phyloP scores from a whole-genome alignment of 2,888 invertebrate genomes.

The Drosophila greeni region DNA sequence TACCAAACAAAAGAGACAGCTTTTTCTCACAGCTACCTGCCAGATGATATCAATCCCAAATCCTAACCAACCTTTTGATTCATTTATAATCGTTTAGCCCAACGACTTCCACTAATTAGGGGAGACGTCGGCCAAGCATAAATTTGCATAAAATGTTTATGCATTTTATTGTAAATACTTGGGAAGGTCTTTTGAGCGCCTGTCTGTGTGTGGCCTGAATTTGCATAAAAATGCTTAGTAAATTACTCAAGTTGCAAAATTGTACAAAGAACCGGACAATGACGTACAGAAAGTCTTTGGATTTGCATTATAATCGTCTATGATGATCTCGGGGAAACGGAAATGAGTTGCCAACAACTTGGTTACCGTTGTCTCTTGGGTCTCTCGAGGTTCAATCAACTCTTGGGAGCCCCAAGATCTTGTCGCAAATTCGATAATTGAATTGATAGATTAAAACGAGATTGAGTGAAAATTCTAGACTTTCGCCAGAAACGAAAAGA shows the following conservation, averaged over 20 bases:
- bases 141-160: constrained; percentile 57
- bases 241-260: constrained; percentile 31
- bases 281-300: constrained; percentile 19
- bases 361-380: constrained; percentile 8
- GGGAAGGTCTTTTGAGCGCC: constrained; percentile 49
- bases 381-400: constrained; percentile 56
- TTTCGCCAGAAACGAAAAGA: constrained; percentile 58
- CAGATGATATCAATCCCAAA: constrained; percentile 31
- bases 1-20: constrained; percentile 15
- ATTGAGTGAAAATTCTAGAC: constrained; percentile 61
- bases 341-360: constrained; percentile 58
- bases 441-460: constrained; percentile 2
- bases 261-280: constrained; percentile 39
- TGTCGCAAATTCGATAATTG: constrained; percentile 18
- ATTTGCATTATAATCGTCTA: constrained; percentile 42
- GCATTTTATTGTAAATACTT: constrained; percentile 40
- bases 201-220: constrained; percentile 53
- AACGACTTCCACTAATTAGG: constrained; percentile 52
- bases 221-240: constrained; percentile 56
- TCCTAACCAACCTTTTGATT: constrained; percentile 31
- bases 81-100: constrained; percentile 53
- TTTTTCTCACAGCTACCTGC: constrained; percentile 21
- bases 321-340: constrained; percentile 48
- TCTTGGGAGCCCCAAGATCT: constrained; percentile 17
- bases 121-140: constrained; percentile 13